Evolutionary conservation across 2,113 vertebrate species (phyloP), one percentile per base, ranked within the genome.

Genomic region (Xenopus borealis): DNA sequence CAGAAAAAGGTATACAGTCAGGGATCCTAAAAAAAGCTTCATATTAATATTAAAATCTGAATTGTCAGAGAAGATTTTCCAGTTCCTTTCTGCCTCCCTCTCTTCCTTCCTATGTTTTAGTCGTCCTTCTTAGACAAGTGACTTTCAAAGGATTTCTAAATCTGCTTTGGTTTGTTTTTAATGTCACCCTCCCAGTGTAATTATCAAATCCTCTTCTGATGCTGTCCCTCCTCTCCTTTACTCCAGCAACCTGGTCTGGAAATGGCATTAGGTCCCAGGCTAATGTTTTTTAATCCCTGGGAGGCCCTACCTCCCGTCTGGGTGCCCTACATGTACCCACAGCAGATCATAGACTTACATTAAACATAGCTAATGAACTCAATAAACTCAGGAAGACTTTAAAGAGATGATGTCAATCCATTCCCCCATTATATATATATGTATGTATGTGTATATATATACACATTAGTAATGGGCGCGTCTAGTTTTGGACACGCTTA

Each of bases 141-240:
- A 70, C 74, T 52, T 76, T 76, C 74, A 76, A 64, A 69, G 73
- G 73, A 75, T 69, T 74, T 67, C 57, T 66, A 74, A 75, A 62
- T 61, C 72, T 75, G 72, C 59, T 68, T 69, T 55, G 66, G 30
- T 27, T 27, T 27, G 23, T 27, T 27, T 70, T 59, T 55, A 45
- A 64, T 70, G 74, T 76, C 74, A 76, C 74, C 23, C 74, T 76
- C 57, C 59, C 47, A 64, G 58, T 70, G n/a, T 76, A 70, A 76
- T 64, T 46, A 70, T 64, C 58, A 64, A 76, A 76, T 76, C 74
- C 74, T 76, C 74, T 76, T 76, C 66, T 76, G 58, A 62, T 62
- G 58, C 61, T 69, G 45, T 64, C 62, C 30, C 23, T 13, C 52
- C 18, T n/a, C 65, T 69, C 14, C 30, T 58, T 63, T n/a, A 63